These are phyloP conservation scores for Drosophila albomicans DNA, from an alignment of 1,140 invertebrate species.

Conservation along the genomic window DNA sequence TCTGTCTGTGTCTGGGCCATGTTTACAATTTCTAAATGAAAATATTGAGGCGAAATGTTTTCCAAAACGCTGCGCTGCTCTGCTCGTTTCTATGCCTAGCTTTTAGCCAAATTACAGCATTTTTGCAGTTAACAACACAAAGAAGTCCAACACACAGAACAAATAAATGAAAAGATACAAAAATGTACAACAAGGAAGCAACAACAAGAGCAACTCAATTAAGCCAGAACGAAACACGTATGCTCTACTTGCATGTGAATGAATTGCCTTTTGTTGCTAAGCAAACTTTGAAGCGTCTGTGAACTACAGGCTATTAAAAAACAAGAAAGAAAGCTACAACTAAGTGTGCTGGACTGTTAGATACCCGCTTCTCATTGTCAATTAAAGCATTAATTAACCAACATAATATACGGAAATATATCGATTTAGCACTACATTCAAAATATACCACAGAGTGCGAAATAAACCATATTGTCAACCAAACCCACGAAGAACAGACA, in stretches of 20 bases:
- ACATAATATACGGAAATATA: too few relatives aligned
- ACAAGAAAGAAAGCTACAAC: too few relatives aligned
- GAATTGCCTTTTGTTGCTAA: background rate
- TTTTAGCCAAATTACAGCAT: conserved; percentile 77
- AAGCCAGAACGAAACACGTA: conserved; percentile 10
- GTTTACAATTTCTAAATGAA: conserved; percentile 65
- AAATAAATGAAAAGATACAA: conserved; percentile 1
- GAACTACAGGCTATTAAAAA: too few relatives aligned
- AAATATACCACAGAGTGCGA: too few relatives aligned
- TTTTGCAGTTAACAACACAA: conserved; percentile 51
- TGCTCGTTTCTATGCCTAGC: conserved; percentile 62
- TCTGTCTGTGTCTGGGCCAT: conserved; percentile 64
- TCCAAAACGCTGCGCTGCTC: conserved; percentile 61
- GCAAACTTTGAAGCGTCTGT: background rate
- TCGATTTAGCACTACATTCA: too few relatives aligned
- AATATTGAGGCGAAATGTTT: conserved; percentile 64
- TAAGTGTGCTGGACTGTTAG: too few relatives aligned
- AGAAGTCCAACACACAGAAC: conserved; percentile 37
- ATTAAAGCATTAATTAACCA: too few relatives aligned
- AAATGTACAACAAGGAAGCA: conserved; percentile 3
- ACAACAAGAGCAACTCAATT: conserved; percentile 10
- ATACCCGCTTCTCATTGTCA: too few relatives aligned
- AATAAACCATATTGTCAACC: too few relatives aligned
- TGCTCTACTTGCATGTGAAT: background rate
- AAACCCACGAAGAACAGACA: too few relatives aligned